These are phyloP conservation scores for Phymorhynchus buccinoides DNA, from an alignment of 1,140 invertebrate genomes.

Conservation along the genomic window DNA sequence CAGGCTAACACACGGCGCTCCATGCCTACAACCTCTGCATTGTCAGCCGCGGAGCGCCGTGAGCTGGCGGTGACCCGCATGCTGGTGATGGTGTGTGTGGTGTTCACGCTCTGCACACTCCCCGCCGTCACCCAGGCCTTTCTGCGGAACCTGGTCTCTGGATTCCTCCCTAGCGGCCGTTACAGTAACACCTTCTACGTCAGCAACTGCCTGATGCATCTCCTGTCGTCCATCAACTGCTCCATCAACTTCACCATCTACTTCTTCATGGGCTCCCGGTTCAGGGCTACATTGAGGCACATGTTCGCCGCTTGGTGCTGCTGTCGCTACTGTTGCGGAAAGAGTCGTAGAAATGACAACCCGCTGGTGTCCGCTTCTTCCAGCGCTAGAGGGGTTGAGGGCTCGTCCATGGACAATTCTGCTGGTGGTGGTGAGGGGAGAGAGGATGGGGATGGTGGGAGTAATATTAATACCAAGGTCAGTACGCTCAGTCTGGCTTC, in stretches of 20 bases:
- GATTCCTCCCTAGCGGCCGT: background rate
- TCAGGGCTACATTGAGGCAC: background rate
- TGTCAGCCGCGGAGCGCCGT: background rate
- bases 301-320: too few species aligned
- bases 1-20: too few species aligned
- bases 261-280: conserved; percentile 26
- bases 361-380: too few species aligned
- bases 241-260: conserved; percentile 39
- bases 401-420: background rate
- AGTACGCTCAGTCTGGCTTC: background rate
- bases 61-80: conserved; percentile 6
- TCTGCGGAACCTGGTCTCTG: background rate
- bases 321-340: too few species aligned
- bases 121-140: background rate
- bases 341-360: too few species aligned
- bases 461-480: background rate
- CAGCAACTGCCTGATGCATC: background rate
- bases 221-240: conserved; percentile 8
- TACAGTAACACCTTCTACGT: conserved; percentile 9
- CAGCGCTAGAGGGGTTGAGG: too few species aligned
- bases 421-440: background rate
- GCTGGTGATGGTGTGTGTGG: conserved; percentile 23
- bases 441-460: background rate
- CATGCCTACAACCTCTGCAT: background rate
- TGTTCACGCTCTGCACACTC: background rate